These are phyloP conservation scores for Cyrtodaria siliqua DNA, from an alignment of 2,888 invertebrate species.

Conservation along the genomic window DNA sequence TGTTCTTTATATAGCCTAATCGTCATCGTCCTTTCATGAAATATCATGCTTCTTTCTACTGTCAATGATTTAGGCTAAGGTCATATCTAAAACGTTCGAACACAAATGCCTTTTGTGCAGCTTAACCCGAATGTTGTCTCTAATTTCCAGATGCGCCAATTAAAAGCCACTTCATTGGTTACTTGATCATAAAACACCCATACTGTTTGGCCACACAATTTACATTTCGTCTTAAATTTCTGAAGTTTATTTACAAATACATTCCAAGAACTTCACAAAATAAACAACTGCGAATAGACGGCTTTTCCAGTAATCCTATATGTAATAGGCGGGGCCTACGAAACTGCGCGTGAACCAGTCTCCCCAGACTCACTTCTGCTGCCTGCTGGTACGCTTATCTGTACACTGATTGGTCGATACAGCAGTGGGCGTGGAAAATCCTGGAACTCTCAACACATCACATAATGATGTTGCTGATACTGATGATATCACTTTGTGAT, in stretches of 20 bases:
- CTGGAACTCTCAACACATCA: slow-evolving; percentile 1
- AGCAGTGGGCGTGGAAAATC: slow-evolving; percentile 16
- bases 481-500: slow-evolving; percentile 38
- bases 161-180: slow-evolving; percentile 38
- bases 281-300: slow-evolving; percentile 43
- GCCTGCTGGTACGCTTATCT: no score
- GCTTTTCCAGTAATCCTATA: slow-evolving; percentile 38
- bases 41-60: no score
- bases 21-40: no score
- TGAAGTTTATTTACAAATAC: slow-evolving; percentile 61
- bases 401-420: no score
- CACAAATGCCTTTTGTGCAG: no score
- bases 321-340: slow-evolving; percentile 25
- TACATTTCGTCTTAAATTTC: slow-evolving; percentile 52
- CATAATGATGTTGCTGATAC: no score
- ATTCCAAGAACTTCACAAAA: slow-evolving; percentile 47
- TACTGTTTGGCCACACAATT: slow-evolving; percentile 64
- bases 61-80: no score
- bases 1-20: no score
- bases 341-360: slow-evolving; percentile 18
- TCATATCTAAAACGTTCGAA: no score
- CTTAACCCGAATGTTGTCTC: no score
- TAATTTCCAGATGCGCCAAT: slow-evolving; percentile 21
- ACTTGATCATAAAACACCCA: slow-evolving; percentile 55
- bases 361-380: slow-evolving; percentile 7